These are phyloP conservation scores for Tragopan temminckii DNA, from an alignment of 2,797 vertebrate species.

Conservation along the genomic window DNA sequence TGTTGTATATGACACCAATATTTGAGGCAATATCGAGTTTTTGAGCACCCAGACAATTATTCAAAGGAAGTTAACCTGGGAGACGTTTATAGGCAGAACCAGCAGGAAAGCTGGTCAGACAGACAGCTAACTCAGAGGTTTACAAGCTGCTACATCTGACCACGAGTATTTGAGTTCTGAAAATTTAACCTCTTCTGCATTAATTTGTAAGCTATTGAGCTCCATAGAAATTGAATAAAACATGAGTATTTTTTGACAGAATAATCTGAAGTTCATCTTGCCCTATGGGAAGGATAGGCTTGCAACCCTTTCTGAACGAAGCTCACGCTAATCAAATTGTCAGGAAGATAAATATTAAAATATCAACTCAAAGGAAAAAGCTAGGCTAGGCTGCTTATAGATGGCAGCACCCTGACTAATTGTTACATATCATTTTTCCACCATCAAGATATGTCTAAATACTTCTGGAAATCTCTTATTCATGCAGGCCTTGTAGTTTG, in stretches of 20 bases:
- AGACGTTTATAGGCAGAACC: background rate
- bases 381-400: background rate
- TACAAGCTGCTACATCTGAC: background rate
- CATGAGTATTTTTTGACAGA: background rate
- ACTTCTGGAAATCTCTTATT: background rate
- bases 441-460: background rate
- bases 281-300: background rate
- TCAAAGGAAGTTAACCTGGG: background rate
- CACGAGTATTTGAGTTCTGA: background rate
- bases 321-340: background rate
- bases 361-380: background rate
- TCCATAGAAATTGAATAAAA: background rate
- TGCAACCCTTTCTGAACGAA: background rate
- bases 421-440: background rate
- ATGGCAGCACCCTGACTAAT: background rate
- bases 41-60: background rate
- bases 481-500: background rate
- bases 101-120: background rate
- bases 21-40: background rate
- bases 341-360: background rate
- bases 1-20: fast-evolving
- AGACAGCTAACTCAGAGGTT: background rate
- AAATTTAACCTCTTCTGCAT: background rate
- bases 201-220: background rate
- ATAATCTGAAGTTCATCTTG: background rate